Conservation (phyloP, 1,140 invertebrate genomes). For the Ceratosolen solmsi region DNA sequence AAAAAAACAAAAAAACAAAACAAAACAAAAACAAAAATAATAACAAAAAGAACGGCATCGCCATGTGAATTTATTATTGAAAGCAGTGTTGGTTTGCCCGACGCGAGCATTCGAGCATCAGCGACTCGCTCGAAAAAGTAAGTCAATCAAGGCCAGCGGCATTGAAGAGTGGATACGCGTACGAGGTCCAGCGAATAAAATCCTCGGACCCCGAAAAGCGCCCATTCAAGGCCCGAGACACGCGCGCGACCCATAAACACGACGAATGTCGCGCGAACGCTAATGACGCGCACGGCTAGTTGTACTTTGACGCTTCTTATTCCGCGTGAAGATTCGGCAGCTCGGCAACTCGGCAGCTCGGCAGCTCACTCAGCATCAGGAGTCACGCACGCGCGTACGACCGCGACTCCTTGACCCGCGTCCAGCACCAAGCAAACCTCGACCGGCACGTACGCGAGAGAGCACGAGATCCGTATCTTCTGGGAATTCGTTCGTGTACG, state of each 20-base stretch:
- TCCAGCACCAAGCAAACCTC: background rate
- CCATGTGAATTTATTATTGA: too few relatives aligned
- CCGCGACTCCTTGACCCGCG: conserved; percentile 16
- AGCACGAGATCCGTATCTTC: conserved; percentile 35
- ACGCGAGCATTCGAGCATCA: too few relatives aligned
- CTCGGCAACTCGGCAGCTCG: too few relatives aligned
- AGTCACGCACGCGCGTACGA: background rate
- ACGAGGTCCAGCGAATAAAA: too few relatives aligned
- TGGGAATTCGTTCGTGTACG: conserved; percentile 8
- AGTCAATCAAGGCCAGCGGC: too few relatives aligned
- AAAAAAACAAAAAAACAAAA: too few relatives aligned
- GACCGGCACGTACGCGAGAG: conserved; percentile 3
- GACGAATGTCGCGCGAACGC: background rate
- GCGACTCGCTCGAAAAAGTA: too few relatives aligned
- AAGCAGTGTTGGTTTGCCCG: too few relatives aligned
- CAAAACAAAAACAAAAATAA: too few relatives aligned
- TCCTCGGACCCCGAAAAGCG: background rate
- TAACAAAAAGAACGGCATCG: too few relatives aligned
- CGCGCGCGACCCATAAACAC: too few relatives aligned
- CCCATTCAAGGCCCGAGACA: background rate
- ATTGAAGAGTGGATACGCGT: too few relatives aligned
- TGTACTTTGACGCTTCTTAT: conserved; percentile 33
- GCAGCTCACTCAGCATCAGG: background rate
- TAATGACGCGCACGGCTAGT: background rate
- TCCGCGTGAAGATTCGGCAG: background rate